phyloP scores from a whole-genome alignment of 2,113 vertebrate genomes.

The Smithornis capensis region DNA sequence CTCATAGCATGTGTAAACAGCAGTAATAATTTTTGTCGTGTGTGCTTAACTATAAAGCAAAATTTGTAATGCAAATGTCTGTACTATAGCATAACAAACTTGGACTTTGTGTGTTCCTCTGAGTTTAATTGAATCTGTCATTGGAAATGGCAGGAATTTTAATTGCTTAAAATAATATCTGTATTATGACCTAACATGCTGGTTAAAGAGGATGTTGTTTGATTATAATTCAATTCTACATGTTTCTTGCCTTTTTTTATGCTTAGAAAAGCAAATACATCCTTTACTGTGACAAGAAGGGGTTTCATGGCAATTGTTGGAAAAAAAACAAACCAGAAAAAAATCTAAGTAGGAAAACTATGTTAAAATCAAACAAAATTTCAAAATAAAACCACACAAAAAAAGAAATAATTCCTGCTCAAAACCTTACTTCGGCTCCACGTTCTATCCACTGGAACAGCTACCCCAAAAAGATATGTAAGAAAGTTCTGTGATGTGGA shows the following conservation, averaged over 20 bases:
- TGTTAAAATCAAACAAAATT: neutral
- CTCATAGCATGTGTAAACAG: neutral
- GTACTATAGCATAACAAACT: neutral
- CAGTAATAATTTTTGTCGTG: slow-evolving; percentile 8
- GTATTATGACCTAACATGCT: neutral
- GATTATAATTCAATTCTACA: neutral
- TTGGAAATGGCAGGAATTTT: slow-evolving; percentile 40
- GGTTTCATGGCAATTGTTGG: neutral
- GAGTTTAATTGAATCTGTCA: slow-evolving; percentile 40
- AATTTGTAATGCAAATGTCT: slow-evolving; percentile 37
- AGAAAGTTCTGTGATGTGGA: slow-evolving; percentile 4
- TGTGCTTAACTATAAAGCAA: neutral
- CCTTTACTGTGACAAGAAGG: neutral
- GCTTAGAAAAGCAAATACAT: neutral
- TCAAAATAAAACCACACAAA: neutral
- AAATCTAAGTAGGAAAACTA: neutral
- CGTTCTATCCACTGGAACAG: neutral
- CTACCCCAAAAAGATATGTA: neutral
- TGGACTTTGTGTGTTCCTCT: neutral
- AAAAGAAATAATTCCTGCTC: neutral
- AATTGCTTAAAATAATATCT: slow-evolving; percentile 45
- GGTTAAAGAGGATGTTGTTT: neutral
- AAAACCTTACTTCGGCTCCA: neutral
- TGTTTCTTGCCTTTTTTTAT: neutral
- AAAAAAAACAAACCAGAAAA: neutral